Base-by-base conservation (phyloP, 2,888 invertebrate genomes). In the Drosophila subquinaria region DNA sequence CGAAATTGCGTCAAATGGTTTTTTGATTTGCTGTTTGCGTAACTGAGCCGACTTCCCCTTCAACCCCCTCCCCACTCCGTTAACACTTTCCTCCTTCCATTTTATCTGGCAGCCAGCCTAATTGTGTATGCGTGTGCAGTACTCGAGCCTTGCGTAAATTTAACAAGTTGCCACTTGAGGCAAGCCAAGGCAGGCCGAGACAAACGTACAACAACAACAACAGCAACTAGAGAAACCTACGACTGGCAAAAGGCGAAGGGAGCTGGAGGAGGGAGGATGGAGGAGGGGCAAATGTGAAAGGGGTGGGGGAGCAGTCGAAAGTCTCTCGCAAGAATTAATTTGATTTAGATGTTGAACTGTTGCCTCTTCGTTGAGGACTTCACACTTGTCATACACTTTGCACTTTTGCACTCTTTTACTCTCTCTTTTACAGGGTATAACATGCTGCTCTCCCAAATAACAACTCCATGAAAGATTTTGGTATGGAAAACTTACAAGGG, bases 1-100 rank as follows among this genome's bases (percentile, higher is more conserved):
- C 88, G 88, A 85, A 88, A 88, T 80, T 89, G 89, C 87, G 87
- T 85, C 88, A 88, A 85, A 89, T 88, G 86, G 88, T 83, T 88
- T 87, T 88, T 88, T 88, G 87, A 89, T 89, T 86, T 88, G 82
- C 80, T 81, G 77, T 86, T 79, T 83, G 73, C 86, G 81, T 89
- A 89, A 82, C 89, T 73, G 77, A 81, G 76, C 79, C 72, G 55
- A 74, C 64, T 47, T 52, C 15, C 50, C 38, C 1, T n/a, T 3
- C n/a, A 15, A 9, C 1, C 42, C 43, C 30, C 2, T 0, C 11
- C 13, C 38, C 55, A 9, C 10, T 13, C 42, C 2, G 17, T 45
- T 17, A 15, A n/a, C 36, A 35, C 47, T 20, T 11, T 17, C 10
- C 10, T 23, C 36, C 30, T 36, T 30, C 52, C 42, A 10, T n/a